Conservation (phyloP, 2,888 invertebrate genomes). For the Acrobasis repandana region DNA sequence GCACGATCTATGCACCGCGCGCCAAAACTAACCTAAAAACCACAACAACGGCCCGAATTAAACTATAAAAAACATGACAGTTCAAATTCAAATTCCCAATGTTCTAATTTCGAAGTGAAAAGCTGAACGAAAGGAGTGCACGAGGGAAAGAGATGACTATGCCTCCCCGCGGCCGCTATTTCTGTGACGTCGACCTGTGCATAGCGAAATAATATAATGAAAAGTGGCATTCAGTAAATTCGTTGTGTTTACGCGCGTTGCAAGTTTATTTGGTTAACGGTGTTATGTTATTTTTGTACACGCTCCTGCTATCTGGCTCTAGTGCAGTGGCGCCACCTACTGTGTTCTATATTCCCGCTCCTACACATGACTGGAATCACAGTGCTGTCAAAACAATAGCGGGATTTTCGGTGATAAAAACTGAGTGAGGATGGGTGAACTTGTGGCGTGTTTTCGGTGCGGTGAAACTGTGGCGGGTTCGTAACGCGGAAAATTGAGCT, state of each 20-base stretch:
- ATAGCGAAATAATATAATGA: slow-evolving; percentile 81
- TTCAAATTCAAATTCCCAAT: slow-evolving; percentile 56
- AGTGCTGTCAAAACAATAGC: slow-evolving; percentile 74
- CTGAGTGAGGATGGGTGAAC: slow-evolving; percentile 41
- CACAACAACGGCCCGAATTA: slow-evolving; percentile 42
- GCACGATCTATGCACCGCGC: slow-evolving; percentile 54
- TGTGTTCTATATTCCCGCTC: slow-evolving; percentile 44
- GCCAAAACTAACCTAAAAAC: slow-evolving; percentile 39
- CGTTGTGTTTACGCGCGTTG: slow-evolving; percentile 81
- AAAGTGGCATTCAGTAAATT: slow-evolving; percentile 81
- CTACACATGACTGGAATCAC: slow-evolving; percentile 56
- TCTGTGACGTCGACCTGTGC: slow-evolving; percentile 77
- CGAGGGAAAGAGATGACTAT: slow-evolving; percentile 68
- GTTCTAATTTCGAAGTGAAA: slow-evolving; percentile 65
- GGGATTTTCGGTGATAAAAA: slow-evolving; percentile 35
- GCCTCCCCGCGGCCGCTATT: slow-evolving; percentile 62
- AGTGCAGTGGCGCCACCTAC: slow-evolving; percentile 65
- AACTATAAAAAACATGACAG: slow-evolving; percentile 51
- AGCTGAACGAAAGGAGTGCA: slow-evolving; percentile 43
- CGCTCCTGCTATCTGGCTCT: slow-evolving; percentile 26
- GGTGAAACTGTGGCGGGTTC: slow-evolving; percentile 56
- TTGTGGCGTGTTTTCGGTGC: slow-evolving; percentile 57
- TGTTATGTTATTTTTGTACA: slow-evolving; percentile 42
- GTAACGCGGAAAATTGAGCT: slow-evolving; percentile 73
- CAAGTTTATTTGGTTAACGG: slow-evolving; percentile 74